Percentiles rank a stretch among this genome's conserved stretches.
These are phyloP conservation scores for Seriola dumerili DNA, from an alignment of 2,113 vertebrate species.

Conservation along the genomic window DNA sequence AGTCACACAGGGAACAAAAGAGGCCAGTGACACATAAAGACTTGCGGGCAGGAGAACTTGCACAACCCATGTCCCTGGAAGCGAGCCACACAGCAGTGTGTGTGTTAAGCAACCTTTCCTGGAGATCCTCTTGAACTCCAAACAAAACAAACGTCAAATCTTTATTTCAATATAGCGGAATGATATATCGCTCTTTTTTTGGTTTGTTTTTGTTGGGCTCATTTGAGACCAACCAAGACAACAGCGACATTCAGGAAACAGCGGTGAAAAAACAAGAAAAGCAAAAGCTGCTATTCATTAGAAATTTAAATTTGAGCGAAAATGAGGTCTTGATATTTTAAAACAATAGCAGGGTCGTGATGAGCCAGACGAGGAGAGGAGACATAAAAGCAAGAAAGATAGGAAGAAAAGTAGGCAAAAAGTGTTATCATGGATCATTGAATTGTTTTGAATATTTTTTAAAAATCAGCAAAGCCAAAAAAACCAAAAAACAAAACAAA, in stretches of 20 bases:
- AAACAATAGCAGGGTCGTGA: conserved; percentile 1
- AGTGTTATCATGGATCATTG: background rate
- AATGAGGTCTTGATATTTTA: background rate
- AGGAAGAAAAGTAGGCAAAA: background rate
- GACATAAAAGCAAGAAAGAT: background rate
- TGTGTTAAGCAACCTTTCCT: conserved; percentile 63
- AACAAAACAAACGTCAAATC: conserved; percentile 59
- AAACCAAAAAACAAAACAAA: background rate
- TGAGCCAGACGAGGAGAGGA: background rate
- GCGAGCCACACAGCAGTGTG: conserved; percentile 5
- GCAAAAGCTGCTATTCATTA: background rate
- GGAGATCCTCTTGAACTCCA: conserved; percentile 53
- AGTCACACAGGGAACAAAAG: background rate
- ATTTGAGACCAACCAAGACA: background rate
- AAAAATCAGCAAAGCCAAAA: too few relatives aligned
- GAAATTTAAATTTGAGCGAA: background rate
- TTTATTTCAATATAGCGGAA: conserved; percentile 54
- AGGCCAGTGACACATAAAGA: conserved; percentile 6
- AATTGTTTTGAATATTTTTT: background rate
- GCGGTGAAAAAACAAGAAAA: background rate
- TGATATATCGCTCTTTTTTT: conserved; percentile 9
- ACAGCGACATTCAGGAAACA: background rate
- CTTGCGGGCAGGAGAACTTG: conserved; percentile 38
- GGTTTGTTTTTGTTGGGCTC: background rate
- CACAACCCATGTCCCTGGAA: conserved; percentile 32